Evolutionary conservation across 1,140 invertebrate genomes (phyloP).

Genomic region (Periplaneta americana): DNA sequence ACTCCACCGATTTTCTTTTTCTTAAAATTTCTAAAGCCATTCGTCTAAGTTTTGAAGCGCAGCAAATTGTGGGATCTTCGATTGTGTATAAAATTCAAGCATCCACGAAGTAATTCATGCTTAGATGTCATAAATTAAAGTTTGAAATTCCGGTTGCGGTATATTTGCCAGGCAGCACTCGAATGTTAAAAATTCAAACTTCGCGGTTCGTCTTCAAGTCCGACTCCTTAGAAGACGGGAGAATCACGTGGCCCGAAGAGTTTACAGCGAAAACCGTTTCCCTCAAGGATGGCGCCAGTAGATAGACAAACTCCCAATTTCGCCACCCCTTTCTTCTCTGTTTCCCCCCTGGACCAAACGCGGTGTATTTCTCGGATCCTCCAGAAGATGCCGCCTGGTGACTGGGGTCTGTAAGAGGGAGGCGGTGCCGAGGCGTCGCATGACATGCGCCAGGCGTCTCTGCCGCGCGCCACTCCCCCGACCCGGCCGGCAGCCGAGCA

Average conservation of each 20-base stretch:
- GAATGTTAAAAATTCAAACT: too few species aligned
- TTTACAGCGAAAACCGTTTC: not conserved
- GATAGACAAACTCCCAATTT: not conserved
- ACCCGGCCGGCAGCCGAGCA: not conserved
- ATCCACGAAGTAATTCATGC: too few species aligned
- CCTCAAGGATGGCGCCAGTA: not conserved
- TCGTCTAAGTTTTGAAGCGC: too few species aligned
- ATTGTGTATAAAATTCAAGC: too few species aligned
- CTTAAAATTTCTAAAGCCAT: too few species aligned
- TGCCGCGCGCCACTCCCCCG: not conserved
- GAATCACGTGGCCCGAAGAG: not conserved
- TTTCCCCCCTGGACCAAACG: not conserved
- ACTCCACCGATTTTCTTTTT: too few species aligned
- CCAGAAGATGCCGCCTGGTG: not conserved
- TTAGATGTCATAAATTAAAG: too few species aligned
- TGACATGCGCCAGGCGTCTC: not conserved
- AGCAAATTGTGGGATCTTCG: too few species aligned
- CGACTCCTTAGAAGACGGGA: not conserved
- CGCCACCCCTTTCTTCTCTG: not conserved
- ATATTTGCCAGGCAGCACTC: too few species aligned
- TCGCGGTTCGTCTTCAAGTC: not conserved
- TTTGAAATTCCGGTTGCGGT: too few species aligned
- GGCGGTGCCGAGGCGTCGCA: not conserved
- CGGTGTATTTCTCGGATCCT: not conserved
- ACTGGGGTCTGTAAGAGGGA: not conserved